Percentiles rank a stretch among this genome's conserved stretches.
Evolutionary conservation across 2,113 vertebrate species (phyloP).

Genomic region (Notarius lentiginosus): DNA sequence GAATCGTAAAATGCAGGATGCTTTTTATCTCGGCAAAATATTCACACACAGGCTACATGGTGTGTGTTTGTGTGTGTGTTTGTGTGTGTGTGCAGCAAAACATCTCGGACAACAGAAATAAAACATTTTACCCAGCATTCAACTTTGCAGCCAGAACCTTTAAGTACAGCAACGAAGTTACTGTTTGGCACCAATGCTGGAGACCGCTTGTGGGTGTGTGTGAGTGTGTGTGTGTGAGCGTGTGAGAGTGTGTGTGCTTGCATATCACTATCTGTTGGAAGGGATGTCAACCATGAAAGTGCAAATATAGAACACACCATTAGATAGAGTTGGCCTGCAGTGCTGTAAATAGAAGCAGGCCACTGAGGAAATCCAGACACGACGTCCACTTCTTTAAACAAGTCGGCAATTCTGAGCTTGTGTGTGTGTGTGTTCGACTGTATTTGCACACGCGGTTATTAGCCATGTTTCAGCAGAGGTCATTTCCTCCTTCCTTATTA

Average conservation of each 20-base stretch:
- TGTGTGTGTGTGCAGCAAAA: no score
- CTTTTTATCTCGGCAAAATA: no score
- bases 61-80: no score
- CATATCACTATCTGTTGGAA: constrained; percentile 7
- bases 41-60: no score
- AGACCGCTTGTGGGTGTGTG: neutral
- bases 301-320: constrained; percentile 37
- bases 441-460: constrained; percentile 17
- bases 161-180: neutral
- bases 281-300: constrained; percentile 33
- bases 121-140: no score
- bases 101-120: no score
- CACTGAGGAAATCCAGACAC: constrained; percentile 40
- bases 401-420: constrained; percentile 31
- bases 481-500: constrained; percentile 21
- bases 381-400: constrained; percentile 42
- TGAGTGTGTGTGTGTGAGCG: neutral
- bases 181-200: neutral
- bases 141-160: no score
- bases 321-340: constrained; percentile 30
- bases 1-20: no score
- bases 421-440: neutral
- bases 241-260: neutral
- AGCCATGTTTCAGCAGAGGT: constrained; percentile 37
- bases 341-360: constrained; percentile 39